Percentiles rank a stretch among this genome's conserved stretches.
Conservation (phyloP, 2,888 invertebrate species). For the Nycteola revayana region DNA sequence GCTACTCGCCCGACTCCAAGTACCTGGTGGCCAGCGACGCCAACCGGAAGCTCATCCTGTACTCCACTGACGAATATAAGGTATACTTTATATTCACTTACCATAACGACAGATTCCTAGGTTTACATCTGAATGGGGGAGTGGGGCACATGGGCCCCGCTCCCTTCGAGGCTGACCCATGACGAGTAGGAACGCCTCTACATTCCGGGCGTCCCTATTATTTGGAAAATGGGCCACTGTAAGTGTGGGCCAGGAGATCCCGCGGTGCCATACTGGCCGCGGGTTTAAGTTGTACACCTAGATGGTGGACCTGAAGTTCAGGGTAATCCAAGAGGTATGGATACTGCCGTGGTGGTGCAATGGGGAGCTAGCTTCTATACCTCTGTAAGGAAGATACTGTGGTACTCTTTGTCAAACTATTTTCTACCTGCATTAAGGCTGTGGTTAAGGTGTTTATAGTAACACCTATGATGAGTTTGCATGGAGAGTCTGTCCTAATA, state of each 20-base stretch:
- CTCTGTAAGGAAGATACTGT: slow-evolving; percentile 63
- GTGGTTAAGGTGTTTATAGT: slow-evolving; percentile 55
- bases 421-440: slow-evolving; percentile 58
- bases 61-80: slow-evolving; percentile 90
- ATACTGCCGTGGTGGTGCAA: slow-evolving; percentile 72
- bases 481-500: slow-evolving; percentile 71
- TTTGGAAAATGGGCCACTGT: too few species aligned
- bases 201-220: too few species aligned
- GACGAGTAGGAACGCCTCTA: too few species aligned
- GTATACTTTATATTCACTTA: too few species aligned
- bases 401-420: slow-evolving; percentile 62
- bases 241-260: too few species aligned
- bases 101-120: too few species aligned
- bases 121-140: too few species aligned
- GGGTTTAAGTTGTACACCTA: too few species aligned
- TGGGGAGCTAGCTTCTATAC: slow-evolving; percentile 56
- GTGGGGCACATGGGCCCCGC: too few species aligned
- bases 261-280: too few species aligned
- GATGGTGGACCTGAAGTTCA: too few species aligned
- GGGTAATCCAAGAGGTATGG: slow-evolving; percentile 68
- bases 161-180: too few species aligned
- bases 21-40: slow-evolving; percentile 95
- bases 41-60: slow-evolving; percentile 93
- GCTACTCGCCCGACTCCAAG: slow-evolving; percentile 94
- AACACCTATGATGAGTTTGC: slow-evolving; percentile 62